Base-by-base conservation (phyloP, 2,797 vertebrate genomes). In the Vireo griseus region DNA sequence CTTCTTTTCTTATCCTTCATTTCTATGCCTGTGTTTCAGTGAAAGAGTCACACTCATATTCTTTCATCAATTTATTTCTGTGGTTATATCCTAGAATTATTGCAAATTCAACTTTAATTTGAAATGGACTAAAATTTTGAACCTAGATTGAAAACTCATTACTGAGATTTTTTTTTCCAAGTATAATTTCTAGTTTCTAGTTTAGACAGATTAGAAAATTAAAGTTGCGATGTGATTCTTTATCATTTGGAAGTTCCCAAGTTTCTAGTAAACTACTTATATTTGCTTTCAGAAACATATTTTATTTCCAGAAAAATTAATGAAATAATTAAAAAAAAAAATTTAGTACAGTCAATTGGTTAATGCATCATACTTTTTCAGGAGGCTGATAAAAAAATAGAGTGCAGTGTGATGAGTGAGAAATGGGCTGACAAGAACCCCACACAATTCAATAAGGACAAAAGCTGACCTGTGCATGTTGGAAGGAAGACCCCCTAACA, bases 391-490 rank as follows among this genome's bases (percentile, higher is more conserved):
- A 11, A 55, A 81, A 83, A 57, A 20, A 2, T 69, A 5, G 12
- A 61, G 4, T 59, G 11, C 13, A 31, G 14, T 15, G n/a, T 19
- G 25, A 11, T 19, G 4, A 51, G 13, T 35, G 26, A 63, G n/a
- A 9, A 65, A 26, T 12, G n/a, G 18, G 9, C 50, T 75, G 29
- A 13, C 3, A 24, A 50, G 57, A 72, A 9, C 14, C 8, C 78
- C 29, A 45, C 35, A 28, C 29, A 54, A 35, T 31, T 66, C 57
- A 55, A 0, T 35, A 11, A 14, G 11, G 52, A 62, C 16, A 47
- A 88, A 73, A 68, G 3, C 2, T 7, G 59, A 50, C 11, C 24
- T 48, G 35, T 39, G 19, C 13, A 11, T 0, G 0, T 11, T n/a
- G 44, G n/a, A 58, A 50, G 51, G n/a, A 68, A 52, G 51, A 45